Base-by-base conservation (phyloP, 2,888 invertebrate genomes). In the Microchrysa polita region DNA sequence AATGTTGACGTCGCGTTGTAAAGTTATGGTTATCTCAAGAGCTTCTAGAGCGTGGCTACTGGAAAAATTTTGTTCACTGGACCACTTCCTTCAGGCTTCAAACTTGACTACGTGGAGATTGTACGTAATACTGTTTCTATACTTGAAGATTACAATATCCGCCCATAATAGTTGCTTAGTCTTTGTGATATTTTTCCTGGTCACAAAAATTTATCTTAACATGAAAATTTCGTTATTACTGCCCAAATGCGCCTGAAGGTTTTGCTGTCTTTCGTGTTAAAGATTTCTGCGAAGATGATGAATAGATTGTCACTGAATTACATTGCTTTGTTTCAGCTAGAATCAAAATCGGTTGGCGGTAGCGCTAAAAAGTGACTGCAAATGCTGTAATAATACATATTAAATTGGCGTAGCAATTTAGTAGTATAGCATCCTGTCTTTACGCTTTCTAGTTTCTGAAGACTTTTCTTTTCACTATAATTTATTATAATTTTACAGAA, bases 31-130 rank as follows among this genome's bases (percentile, higher is more conserved):
- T 18, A 69, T n/a, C 55, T 22, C 40, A 69, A 69, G 57, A 69
- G 40, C 55, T 69, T 57, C 20, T 69, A 40, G 69, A 69, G 69
- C 69, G 65, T 65, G 40, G 69, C 69, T 69, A 69, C 69, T 40
- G 57, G 55, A 69, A 55, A 34, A 55, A 40, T 69, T 69, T 69
- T 69, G 69, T 40, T 69, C 69, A 42, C 40, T 69, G 55, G 57
- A 69, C 69, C 57, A 69, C 34, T 34, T 34, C 27, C 27, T 34
- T 7, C 27, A 34, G 27, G 27, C 55, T 55, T 27, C 34, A 16
- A 23, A 22, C 40, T 23, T 22, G 23, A 1, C 42, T 61, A 61
- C 10, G 23, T n/a, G 16, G 2, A 48, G 48, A 34, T 34, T n/a
- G n/a, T n/a, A n/a, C n/a, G n/a, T n/a, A n/a, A 7, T 34, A 34